Percentiles rank a stretch among this genome's conserved stretches.
Evolutionary conservation across 2,113 vertebrate species (phyloP).

Genomic region (Barbus barbus): DNA sequence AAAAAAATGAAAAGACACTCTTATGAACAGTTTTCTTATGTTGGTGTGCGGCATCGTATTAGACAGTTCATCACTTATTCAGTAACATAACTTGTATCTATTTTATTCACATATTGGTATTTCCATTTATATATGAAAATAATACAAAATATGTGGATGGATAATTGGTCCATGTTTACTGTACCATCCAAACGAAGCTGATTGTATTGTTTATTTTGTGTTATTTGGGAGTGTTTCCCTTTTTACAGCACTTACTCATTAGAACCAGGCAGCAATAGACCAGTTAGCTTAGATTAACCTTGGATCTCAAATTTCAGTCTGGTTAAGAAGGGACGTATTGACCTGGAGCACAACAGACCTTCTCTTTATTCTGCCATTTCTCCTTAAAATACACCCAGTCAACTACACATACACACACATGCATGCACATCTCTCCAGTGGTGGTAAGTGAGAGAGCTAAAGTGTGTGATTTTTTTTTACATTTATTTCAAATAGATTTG

Average conservation of each 20-base stretch:
- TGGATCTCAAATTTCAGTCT: constrained; percentile 75
- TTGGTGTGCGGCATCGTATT: not conserved
- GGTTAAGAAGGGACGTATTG: constrained; percentile 72
- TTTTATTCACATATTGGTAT: not conserved
- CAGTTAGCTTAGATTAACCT: constrained; percentile 73
- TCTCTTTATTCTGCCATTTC: constrained; percentile 68
- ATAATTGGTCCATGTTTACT: not conserved
- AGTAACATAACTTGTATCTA: not conserved
- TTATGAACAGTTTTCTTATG: not conserved
- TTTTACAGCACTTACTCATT: not conserved
- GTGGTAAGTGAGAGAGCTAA: not conserved
- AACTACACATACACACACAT: not conserved
- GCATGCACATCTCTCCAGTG: not conserved
- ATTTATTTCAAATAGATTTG: not conserved
- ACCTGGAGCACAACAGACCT: constrained; percentile 75
- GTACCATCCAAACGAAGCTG: not conserved
- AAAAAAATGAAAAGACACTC: not conserved
- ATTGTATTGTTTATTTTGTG: not conserved
- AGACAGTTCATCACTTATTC: not conserved
- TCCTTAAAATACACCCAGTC: constrained; percentile 1
- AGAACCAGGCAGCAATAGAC: constrained; percentile 50
- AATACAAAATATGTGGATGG: not conserved
- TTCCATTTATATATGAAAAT: not conserved
- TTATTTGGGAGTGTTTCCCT: not conserved
- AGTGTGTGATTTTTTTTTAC: not conserved